Evolutionary conservation across 2,797 vertebrate species (phyloP).

Genomic region (Sebastes hubbsi): DNA sequence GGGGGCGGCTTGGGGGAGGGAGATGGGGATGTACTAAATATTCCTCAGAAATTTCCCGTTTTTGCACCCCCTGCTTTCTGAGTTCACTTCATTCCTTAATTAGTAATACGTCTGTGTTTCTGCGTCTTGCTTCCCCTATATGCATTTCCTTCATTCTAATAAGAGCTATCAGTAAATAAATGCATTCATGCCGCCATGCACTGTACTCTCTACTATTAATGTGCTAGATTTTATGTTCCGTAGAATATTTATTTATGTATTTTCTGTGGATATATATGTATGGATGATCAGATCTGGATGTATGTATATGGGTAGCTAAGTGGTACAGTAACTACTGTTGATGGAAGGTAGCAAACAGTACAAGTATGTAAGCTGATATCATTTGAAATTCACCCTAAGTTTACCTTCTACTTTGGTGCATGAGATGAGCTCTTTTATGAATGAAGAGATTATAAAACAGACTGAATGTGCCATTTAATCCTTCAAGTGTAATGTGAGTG

Average conservation of each 20-base stretch:
- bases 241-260: neutral
- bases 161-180: constrained; percentile 9
- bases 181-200: neutral
- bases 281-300: neutral
- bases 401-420: constrained; percentile 7
- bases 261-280: neutral
- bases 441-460: constrained; percentile 57
- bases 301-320: neutral
- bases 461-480: constrained; percentile 60
- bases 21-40: constrained; percentile 46
- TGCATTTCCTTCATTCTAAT: neutral
- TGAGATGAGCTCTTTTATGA: constrained; percentile 48
- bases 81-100: constrained; percentile 21
- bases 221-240: neutral
- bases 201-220: neutral
- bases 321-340: neutral
- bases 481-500: constrained; percentile 2
- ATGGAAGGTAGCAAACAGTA: neutral
- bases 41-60: constrained; percentile 55
- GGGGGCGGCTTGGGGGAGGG: constrained; percentile 49
- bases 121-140: neutral
- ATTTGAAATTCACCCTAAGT: constrained; percentile 13
- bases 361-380: neutral
- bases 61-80: constrained; percentile 28
- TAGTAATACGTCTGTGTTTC: constrained; percentile 1